Base-by-base conservation (phyloP, 2,797 vertebrate genomes). In the Tragelaphus eurycerus region DNA sequence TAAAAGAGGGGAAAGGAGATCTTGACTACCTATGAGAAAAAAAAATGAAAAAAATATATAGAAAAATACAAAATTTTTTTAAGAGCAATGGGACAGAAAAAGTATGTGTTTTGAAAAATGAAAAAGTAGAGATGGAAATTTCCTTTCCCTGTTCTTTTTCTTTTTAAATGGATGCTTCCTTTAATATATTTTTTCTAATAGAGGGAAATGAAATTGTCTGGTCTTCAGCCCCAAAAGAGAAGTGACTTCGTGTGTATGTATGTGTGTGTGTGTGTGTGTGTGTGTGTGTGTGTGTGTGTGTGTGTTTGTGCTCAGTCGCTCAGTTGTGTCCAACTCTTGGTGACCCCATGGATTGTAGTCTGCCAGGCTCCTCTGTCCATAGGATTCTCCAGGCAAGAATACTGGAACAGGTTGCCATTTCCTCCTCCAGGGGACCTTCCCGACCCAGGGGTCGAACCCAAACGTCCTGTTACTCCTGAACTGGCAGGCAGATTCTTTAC, bases 161-260 rank as follows among this genome's bases (percentile, higher is more conserved):
- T 82, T 62, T 96, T 83, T 74, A 74, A 54, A 81, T 92, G 82
- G 87, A 55, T 50, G 38, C 23, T 82, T 85, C 71, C 71, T 85
- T 90, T 54, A 48, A 43, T 74, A 14, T 43, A 23, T 23, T 82
- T 85, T 93, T 97, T 76, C 57, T 81, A 48, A 29, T 14, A 59
- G 83, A 98, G 74, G 60, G 78, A 81, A 67, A 93, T 52, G 60
- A 86, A 96, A 71, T 94, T 74, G 3, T 52, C 55, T 84, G 21
- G 13, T 60, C 57, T 85, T 92, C 38, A 88, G 25, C 91, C 90
- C 55, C 4, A 5, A 27, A 52, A 64, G 60, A 87, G n/a, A 79
- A 10, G 50, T 59, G 17, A 23, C 23, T 57, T 55, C 0, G 13
- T 43, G 12, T 74, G 38, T 74, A 2, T 60, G 59, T 59, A 11